phyloP scores from a whole-genome alignment of 92 coral and sea anemone genomes.

The Epizoanthus fatuus region DNA sequence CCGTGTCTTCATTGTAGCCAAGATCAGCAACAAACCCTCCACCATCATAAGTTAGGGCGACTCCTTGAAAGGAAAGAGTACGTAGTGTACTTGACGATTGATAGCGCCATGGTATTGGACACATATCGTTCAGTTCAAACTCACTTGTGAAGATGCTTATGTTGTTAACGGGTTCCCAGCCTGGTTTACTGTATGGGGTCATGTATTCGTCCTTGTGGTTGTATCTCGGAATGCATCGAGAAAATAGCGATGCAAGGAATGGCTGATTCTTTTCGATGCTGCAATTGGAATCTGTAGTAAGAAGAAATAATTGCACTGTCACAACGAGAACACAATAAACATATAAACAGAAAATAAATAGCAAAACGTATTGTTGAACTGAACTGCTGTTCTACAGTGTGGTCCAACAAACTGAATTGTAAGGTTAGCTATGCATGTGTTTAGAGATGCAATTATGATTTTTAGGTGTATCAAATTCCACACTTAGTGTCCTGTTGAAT shows the following conservation, averaged over 20 bases:
- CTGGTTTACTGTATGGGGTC: constrained; percentile 69
- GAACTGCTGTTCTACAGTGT: too few relatives aligned
- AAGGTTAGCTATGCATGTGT: too few relatives aligned
- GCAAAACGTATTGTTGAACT: too few relatives aligned
- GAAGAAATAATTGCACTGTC: not conserved
- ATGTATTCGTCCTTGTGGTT: constrained; percentile 66
- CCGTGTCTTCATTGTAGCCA: constrained; percentile 80
- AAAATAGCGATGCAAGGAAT: constrained; percentile 35
- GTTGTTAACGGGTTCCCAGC: constrained; percentile 79
- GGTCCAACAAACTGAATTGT: too few relatives aligned
- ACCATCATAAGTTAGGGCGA: constrained; percentile 63
- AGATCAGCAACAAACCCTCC: constrained; percentile 88
- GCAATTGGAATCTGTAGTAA: constrained; percentile 56
- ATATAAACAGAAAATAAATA: too few relatives aligned
- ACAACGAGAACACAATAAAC: too few relatives aligned
- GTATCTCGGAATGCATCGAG: constrained; percentile 70
- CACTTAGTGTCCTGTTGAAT: too few relatives aligned
- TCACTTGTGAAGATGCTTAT: constrained; percentile 53
- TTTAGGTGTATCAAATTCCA: too few relatives aligned
- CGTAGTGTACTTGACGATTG: constrained; percentile 60
- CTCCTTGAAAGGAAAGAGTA: constrained; percentile 66
- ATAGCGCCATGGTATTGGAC: constrained; percentile 88
- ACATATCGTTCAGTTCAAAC: constrained; percentile 65
- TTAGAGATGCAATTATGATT: too few relatives aligned
- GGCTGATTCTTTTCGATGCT: constrained; percentile 25